Evolutionary conservation across 2,797 vertebrate genomes (phyloP).

Genomic region (Xerus rutilus): DNA sequence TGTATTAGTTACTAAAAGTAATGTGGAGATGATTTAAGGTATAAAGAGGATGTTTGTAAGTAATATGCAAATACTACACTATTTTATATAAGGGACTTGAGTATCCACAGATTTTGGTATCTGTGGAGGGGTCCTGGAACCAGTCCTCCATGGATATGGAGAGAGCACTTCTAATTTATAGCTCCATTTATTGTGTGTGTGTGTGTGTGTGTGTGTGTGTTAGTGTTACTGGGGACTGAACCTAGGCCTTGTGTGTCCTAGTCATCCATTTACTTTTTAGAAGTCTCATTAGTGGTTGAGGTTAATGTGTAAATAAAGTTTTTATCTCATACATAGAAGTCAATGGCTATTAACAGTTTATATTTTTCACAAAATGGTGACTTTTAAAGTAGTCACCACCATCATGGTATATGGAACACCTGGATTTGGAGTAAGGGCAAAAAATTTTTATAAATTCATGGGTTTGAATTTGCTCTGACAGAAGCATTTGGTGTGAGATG

Average conservation of each 20-base stretch:
- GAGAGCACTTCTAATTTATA: too few relatives aligned
- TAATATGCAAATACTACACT: neutral
- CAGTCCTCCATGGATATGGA: neutral
- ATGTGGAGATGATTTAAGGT: neutral
- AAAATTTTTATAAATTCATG: neutral
- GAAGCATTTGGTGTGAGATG: neutral
- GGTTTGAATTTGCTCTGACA: neutral
- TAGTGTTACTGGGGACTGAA: too few relatives aligned
- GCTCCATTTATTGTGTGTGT: too few relatives aligned
- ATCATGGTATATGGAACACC: neutral
- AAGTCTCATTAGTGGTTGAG: neutral
- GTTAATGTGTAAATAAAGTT: neutral
- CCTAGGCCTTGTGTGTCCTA: too few relatives aligned
- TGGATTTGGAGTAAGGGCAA: neutral
- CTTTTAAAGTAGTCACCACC: conserved; percentile 41
- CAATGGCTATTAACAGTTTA: neutral
- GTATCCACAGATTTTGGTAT: neutral
- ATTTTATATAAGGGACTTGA: neutral
- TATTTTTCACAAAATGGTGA: neutral
- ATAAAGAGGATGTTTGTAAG: neutral
- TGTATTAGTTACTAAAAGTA: neutral
- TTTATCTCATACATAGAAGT: neutral
- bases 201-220: too few relatives aligned
- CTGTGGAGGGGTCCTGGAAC: neutral
- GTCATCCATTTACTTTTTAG: neutral